These are phyloP conservation scores for Tylochromis polylepis DNA, from an alignment of 2,113 vertebrate genomes.

Conservation along the genomic window DNA sequence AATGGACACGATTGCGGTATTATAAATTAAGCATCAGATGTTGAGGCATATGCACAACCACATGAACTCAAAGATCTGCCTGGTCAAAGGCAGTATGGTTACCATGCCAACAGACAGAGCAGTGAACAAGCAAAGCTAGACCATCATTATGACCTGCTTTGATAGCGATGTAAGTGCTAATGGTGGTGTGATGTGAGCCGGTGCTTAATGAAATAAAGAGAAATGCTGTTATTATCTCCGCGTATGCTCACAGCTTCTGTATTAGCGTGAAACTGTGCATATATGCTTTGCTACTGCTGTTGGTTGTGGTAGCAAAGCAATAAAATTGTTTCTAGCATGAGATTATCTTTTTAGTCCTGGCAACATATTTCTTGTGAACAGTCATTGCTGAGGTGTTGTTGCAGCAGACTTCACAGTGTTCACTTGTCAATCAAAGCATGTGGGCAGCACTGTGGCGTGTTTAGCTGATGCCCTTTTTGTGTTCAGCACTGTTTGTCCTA, in stretches of 20 bases:
- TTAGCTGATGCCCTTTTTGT: neutral
- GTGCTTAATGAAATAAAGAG: constrained; percentile 30
- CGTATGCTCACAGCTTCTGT: neutral
- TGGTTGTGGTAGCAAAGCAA: neutral
- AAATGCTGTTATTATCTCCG: constrained; percentile 2
- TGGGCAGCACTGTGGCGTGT: constrained; percentile 24
- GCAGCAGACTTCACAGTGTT: constrained; percentile 1
- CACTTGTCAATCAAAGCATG: constrained; percentile 54
- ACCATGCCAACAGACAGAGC: constrained; percentile 64
- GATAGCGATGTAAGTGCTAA: constrained; percentile 7
- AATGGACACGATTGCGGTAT: neutral
- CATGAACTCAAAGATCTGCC: constrained; percentile 23
- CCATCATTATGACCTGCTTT: constrained; percentile 34
- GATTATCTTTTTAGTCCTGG: neutral
- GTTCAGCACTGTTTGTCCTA: neutral
- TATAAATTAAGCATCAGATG: neutral
- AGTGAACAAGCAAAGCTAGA: constrained; percentile 40
- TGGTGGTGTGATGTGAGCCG: constrained; percentile 16
- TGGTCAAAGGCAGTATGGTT: constrained; percentile 55
- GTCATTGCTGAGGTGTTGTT: neutral
- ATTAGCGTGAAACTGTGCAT: neutral
- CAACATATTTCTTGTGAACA: neutral
- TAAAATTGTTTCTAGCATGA: neutral
- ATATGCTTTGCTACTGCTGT: neutral
- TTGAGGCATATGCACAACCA: neutral